phyloP scores from a whole-genome alignment of 1,140 invertebrate species.

The Mycetomoellerius zeteki region DNA sequence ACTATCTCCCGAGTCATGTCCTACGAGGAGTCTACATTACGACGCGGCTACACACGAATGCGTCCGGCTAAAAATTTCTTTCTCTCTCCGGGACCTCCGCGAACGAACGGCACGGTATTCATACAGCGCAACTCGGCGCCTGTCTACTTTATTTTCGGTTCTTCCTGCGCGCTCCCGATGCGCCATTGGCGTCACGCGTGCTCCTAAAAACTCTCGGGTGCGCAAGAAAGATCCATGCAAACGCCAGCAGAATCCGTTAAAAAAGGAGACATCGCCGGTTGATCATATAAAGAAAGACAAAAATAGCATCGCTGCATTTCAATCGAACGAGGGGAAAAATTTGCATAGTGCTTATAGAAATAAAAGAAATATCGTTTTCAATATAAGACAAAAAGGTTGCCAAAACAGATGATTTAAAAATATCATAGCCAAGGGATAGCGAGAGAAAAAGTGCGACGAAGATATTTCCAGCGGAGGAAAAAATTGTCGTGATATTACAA shows the following conservation, averaged over 20 bases:
- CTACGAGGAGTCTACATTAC: constrained; percentile 56
- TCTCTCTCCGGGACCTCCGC: constrained; percentile 58
- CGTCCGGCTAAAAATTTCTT: constrained; percentile 76
- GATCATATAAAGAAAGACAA: constrained; percentile 16
- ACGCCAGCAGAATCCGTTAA: constrained; percentile 25
- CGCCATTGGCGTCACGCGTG: constrained; percentile 74
- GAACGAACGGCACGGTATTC: constrained; percentile 64
- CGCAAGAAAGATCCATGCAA: constrained; percentile 65
- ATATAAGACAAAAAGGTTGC: background rate
- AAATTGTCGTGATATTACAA: background rate
- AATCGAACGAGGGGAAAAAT: background rate
- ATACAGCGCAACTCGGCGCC: constrained; percentile 69
- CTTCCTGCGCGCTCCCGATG: constrained; percentile 75
- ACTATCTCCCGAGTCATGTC: constrained; percentile 39
- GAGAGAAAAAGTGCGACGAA: background rate
- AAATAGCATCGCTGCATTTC: constrained; percentile 44
- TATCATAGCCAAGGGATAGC: background rate
- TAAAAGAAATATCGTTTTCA: background rate
- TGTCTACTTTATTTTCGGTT: constrained; percentile 82
- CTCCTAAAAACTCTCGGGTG: constrained; percentile 67
- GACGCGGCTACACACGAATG: constrained; percentile 49
- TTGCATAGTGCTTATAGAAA: background rate
- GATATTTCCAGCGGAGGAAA: background rate
- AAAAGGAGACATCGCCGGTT: constrained; percentile 12
- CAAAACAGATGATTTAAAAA: background rate